Evolutionary conservation across 2,113 vertebrate species (phyloP).

Genomic region (Myrmecophaga tridactyla): DNA sequence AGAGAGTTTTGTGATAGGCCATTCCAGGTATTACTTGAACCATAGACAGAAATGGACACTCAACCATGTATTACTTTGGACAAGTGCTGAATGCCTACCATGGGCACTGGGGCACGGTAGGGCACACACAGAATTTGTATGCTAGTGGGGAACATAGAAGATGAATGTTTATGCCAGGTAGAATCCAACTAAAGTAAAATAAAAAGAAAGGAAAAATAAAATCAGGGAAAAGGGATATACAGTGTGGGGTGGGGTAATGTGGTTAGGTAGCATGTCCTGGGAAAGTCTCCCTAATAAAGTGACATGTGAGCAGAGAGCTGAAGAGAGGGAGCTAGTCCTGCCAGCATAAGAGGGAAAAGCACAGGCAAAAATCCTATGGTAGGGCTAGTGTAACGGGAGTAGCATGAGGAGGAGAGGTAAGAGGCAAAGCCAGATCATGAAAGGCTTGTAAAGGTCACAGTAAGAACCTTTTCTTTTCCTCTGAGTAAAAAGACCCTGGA

Average conservation of each 20-base stretch:
- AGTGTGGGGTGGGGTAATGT: too few species aligned
- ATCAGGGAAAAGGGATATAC: background rate
- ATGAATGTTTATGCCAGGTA: background rate
- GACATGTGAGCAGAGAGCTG: background rate
- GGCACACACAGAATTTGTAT: background rate
- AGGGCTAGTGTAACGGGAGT: background rate
- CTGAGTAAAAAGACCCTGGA: background rate
- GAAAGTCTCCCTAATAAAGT: background rate
- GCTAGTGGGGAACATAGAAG: background rate
- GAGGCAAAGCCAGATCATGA: background rate
- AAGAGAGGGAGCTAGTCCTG: background rate
- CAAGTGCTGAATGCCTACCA: background rate
- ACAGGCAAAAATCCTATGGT: background rate
- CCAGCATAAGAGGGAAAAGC: background rate
- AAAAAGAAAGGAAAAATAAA: background rate
- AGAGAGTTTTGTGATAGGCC: background rate
- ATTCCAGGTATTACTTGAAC: background rate
- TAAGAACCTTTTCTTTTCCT: background rate
- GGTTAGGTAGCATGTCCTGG: background rate
- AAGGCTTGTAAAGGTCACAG: background rate
- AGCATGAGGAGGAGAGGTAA: background rate
- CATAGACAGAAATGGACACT: background rate
- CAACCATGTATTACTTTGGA: too few species aligned
- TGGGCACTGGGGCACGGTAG: background rate
- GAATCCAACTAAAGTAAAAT: background rate